Evolutionary conservation across 2,888 invertebrate species (phyloP).

Genomic region (Tipula unca): DNA sequence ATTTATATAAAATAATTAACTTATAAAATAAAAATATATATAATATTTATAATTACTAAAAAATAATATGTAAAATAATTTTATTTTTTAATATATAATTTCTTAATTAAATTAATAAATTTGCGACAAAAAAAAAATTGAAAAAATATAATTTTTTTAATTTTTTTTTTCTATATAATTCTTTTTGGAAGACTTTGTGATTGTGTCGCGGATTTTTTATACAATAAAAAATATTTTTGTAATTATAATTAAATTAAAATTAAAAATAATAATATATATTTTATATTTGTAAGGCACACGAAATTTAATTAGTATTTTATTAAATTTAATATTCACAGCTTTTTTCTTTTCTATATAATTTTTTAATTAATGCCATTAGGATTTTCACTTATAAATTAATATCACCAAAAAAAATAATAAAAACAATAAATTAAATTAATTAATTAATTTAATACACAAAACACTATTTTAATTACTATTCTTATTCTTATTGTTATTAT

Average conservation of each 20-base stretch:
- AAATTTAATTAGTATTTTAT: not conserved
- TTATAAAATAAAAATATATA: constrained; percentile 8
- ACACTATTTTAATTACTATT: not conserved
- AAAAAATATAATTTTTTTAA: not conserved
- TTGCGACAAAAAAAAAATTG: not conserved
- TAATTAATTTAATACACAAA: not conserved
- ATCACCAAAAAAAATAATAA: not conserved
- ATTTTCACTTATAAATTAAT: not conserved
- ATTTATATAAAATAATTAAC: not conserved
- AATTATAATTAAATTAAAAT: not conserved
- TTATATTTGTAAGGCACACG: not conserved
- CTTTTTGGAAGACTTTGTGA: constrained; percentile 4
- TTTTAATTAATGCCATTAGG: constrained; percentile 10
- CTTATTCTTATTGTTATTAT: not conserved
- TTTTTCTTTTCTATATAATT: not conserved
- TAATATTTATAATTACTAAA: not conserved
- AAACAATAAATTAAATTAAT: not conserved
- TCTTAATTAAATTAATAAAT: not conserved
- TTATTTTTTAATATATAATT: not conserved
- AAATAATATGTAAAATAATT: not conserved
- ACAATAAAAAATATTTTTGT: not conserved
- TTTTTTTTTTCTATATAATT: not conserved
- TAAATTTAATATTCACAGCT: not conserved
- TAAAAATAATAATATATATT: not conserved
- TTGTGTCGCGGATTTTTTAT: not conserved